Conservation (phyloP, 2,113 vertebrate genomes). For the Grammomys surdaster region DNA sequence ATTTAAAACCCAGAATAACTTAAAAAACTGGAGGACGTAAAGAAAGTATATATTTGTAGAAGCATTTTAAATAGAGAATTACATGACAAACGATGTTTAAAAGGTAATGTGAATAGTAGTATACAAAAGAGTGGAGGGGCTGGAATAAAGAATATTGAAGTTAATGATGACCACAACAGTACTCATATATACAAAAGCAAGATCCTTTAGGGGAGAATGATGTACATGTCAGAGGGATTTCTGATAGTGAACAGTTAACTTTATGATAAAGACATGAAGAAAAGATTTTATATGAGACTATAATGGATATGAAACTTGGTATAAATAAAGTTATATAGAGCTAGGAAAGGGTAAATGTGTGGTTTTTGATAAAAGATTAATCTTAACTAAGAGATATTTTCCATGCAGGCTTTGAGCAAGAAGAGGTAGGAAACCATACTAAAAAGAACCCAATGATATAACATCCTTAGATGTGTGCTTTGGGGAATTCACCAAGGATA, state of each 20-base stretch:
- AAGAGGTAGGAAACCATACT: background rate
- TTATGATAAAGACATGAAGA: conserved; percentile 57
- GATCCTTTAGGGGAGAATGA: conserved; percentile 14
- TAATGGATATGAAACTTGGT: background rate
- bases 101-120: background rate
- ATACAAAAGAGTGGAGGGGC: conserved; percentile 7
- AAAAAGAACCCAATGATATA: background rate
- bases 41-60: background rate
- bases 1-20: background rate
- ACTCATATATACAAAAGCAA: conserved; percentile 53
- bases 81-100: conserved; percentile 5
- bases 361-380: background rate
- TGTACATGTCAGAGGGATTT: background rate
- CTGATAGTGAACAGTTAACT: conserved; percentile 55
- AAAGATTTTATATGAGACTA: conserved; percentile 8
- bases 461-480: background rate
- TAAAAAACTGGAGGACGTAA: background rate
- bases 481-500: background rate
- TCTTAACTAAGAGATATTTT: background rate
- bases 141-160: conserved; percentile 62
- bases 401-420: background rate
- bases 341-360: background rate
- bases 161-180: conserved; percentile 59
- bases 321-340: conserved; percentile 14
- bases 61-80: background rate